These are phyloP conservation scores for Ameiurus melas DNA, from an alignment of 2,113 vertebrate species.

Conservation along the genomic window DNA sequence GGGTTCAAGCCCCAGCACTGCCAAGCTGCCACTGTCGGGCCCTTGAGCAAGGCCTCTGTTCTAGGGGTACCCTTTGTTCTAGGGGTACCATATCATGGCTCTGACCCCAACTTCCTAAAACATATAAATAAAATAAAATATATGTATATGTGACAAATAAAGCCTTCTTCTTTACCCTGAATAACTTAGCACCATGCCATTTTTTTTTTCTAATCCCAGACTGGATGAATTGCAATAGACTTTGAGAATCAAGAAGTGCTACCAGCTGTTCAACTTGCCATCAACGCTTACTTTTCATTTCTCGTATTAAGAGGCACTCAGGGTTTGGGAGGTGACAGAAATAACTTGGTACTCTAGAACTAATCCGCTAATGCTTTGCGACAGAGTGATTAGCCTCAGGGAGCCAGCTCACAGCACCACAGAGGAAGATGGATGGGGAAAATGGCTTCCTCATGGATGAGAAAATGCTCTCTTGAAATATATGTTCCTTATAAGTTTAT, in stretches of 20 bases:
- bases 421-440: not conserved
- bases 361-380: conserved; percentile 55
- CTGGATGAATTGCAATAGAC: not conserved
- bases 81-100: too few species aligned
- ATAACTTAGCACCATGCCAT: not conserved
- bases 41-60: too few species aligned
- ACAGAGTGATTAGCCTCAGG: conserved; percentile 52
- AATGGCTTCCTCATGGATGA: not conserved
- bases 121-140: too few species aligned
- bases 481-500: too few species aligned
- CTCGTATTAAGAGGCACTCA: not conserved
- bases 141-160: too few species aligned
- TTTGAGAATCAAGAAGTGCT: not conserved
- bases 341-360: conserved; percentile 38
- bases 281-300: not conserved
- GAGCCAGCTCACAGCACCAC: not conserved
- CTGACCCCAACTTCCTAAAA: too few species aligned
- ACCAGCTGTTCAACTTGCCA: not conserved
- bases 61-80: too few species aligned
- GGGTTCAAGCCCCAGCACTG: too few species aligned
- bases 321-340: conserved; percentile 40
- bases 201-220: not conserved
- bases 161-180: not conserved
- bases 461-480: not conserved
- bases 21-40: too few species aligned